Evolutionary conservation across 1,140 invertebrate species (phyloP), one percentile per base, ranked within the genome.

Genomic region (Drosophila pachea): DNA sequence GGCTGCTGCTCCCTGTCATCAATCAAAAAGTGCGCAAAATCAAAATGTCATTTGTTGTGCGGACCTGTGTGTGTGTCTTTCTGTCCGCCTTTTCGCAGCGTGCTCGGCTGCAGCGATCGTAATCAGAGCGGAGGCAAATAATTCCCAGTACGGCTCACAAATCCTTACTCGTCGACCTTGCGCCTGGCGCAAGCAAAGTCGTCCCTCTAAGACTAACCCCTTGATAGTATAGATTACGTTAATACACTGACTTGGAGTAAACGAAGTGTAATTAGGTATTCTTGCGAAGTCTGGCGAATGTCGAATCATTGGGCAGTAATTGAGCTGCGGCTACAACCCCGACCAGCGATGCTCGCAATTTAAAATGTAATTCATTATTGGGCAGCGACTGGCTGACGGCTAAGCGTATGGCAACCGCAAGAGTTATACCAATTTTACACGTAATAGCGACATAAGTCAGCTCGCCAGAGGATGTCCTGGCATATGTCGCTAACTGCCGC

Each of bases 401-500:
- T 54, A 56, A 63, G 55, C 58, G 62, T 75, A 64, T 78, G 63
- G 81, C 76, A 88, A 88, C 87, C 87, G 47, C 87, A 88, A 76
- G 79, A 88, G 82, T 78, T 88, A 88, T 88, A 78, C 70, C 79
- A 86, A 86, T 72, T 82, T 88, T 88, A 86, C 87, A 88, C 87
- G 83, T 88, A 71, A 86, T 72, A 72, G 87, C 76, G 83, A 67
- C 87, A 86, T 82, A 88, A 88, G 87, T 88, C 83, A 88, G 58
- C 12, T 49, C 66, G 40, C 49, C 55, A 14, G 52, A 62, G 81
- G 81, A 84, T 76, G 78, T 79, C 52, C 49, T 70, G 74, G 78
- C 86, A 88, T 88, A 88, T 88, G 87, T 88, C 74, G 73, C 59
- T 73, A 76, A 76, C 79, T 83, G 63, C 40, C 78, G 42, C 47